Base-by-base conservation (phyloP, 2,888 invertebrate species). In the Drosophila nigritarsus region DNA sequence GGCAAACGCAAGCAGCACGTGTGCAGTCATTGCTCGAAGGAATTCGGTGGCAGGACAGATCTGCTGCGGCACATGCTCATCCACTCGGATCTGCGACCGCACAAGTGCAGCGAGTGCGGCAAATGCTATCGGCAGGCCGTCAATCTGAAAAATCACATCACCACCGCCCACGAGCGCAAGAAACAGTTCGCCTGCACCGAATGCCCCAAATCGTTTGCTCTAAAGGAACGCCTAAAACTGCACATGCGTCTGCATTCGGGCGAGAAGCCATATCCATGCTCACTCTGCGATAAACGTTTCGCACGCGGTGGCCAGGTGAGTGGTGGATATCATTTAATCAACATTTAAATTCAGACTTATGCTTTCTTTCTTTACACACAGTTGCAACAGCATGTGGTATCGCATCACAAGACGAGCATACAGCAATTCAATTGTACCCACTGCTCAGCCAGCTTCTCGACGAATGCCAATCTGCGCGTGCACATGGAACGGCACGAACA, bases 241-340 rank as follows among this genome's bases (percentile, higher is more conserved):
- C 97, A 97, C 92, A 94, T 97, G 84, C 94, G 96, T 11, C 94
- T 95, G 20, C 97, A 97, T 91, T 95, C 96, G 0, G 96, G 96
- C 0, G 95, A 95, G 83, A 95, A 95, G 81, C 96, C 96, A 0
- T 96, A 96, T 92, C 93, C 94, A 49, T 96, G 96, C 87, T 90
- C 94, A 13, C 91, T 94, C 40, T 96, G 96, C 85, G 93, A 94
- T 34, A 96, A 96, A 89, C 94, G 93, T 38, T 96, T 96, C 87
- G 96, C 96, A 0, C 94, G 96, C 45, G 96, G 96, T 61, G 97
- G 97, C 34, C 96, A 97, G 87, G 94, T 97, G 78, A 89, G 90
- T 86, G 18, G 2, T 9, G 13, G 6, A 27, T n/a, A 7, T 15
- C 3, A 24, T 24, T 29, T 20, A 13, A 7, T 8, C 2, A 38